Conservation (phyloP, 2,797 vertebrate species). For the Remorina albescens region DNA sequence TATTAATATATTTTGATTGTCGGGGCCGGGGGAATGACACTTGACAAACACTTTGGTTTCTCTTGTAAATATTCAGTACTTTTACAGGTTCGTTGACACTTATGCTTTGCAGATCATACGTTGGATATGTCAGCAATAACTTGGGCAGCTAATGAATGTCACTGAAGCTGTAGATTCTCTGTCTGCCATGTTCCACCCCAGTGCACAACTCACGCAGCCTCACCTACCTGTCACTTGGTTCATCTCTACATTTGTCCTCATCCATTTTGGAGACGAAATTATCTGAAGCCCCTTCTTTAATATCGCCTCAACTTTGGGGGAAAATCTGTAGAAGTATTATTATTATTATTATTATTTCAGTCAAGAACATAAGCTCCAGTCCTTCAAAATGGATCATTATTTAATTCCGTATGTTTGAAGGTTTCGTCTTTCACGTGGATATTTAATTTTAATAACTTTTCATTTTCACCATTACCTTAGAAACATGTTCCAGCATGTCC, state of each 20-base stretch:
- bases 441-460: conserved; percentile 33
- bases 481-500: conserved; percentile 58
- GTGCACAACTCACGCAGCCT: conserved; percentile 67
- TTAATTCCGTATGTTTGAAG: background rate
- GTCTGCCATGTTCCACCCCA: conserved; percentile 73
- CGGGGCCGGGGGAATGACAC: conserved; percentile 81
- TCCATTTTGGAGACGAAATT: conserved; percentile 14
- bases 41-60: conserved; percentile 95
- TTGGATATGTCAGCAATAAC: conserved; percentile 98
- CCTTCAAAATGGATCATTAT: conserved; percentile 17
- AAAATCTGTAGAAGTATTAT: conserved; percentile 25
- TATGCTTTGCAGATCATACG: conserved; percentile 97
- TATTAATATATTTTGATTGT: conserved; percentile 99
- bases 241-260: conserved; percentile 20
- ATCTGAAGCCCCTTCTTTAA: conserved; percentile 18
- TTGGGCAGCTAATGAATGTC: conserved; percentile 99
- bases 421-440: background rate
- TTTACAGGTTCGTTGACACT: conserved; percentile 96
- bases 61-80: conserved; percentile 94
- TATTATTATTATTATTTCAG: background rate
- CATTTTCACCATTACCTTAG: conserved; percentile 51
- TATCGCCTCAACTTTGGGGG: background rate
- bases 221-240: conserved; percentile 40
- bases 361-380: conserved; percentile 27
- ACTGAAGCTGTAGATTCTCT: conserved; percentile 97